Evolutionary conservation across 1,140 invertebrate species (phyloP).

Genomic region (Helicoverpa zea): DNA sequence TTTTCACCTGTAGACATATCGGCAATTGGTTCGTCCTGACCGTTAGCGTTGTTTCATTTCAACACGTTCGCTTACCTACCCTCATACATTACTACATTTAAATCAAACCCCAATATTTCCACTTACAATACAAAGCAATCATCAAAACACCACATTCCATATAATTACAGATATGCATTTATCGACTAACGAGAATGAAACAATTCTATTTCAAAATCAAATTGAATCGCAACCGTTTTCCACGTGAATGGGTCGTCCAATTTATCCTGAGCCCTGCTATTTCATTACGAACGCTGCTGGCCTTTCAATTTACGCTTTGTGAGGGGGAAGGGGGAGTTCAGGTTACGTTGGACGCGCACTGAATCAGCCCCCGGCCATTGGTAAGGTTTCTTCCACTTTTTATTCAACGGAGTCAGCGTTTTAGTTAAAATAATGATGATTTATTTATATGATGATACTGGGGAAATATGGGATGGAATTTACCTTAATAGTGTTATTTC

Average conservation of each 20-base stretch:
- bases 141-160: conserved; percentile 5
- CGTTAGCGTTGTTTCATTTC: no score
- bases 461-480: background rate
- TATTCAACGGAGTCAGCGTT: conserved; percentile 47
- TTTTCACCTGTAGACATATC: no score
- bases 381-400: conserved; percentile 33
- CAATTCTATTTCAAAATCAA: conserved; percentile 67
- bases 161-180: conserved; percentile 50
- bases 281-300: conserved; percentile 57
- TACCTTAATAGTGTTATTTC: no score
- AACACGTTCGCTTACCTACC: background rate
- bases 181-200: conserved; percentile 53
- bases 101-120: background rate
- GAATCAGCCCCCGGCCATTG: conserved; percentile 45
- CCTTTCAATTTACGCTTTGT: conserved; percentile 54
- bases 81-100: background rate
- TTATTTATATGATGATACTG: conserved; percentile 18
- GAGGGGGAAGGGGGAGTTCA: conserved; percentile 54
- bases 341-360: conserved; percentile 53
- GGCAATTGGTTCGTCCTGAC: no score
- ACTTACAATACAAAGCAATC: background rate
- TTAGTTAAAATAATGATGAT: conserved; percentile 42
- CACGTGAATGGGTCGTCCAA: conserved; percentile 56
- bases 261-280: conserved; percentile 60
- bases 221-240: conserved; percentile 62